A percentile compares a stretch with the other conserved stretches of the same genome.
These are phyloP conservation scores for Clepsis dumicolana DNA, from an alignment of 2,888 invertebrate species.

Conservation along the genomic window DNA sequence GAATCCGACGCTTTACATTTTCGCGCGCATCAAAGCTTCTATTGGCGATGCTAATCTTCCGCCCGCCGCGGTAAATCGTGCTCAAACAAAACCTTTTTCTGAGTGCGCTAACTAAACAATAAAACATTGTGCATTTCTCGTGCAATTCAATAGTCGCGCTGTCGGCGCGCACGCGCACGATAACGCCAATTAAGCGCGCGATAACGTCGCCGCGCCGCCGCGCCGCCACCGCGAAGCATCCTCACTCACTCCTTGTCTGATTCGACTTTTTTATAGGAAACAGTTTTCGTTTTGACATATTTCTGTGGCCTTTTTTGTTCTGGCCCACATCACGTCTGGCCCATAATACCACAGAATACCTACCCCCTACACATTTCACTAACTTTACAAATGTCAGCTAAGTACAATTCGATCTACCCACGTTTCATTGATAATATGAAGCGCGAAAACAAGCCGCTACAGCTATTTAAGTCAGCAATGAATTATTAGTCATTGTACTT, in stretches of 20 bases:
- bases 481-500: too few species aligned
- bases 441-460: too few species aligned
- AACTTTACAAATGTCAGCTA: too few species aligned
- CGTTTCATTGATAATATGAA: too few species aligned
- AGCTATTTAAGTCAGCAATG: too few species aligned
- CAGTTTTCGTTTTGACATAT: too few species aligned
- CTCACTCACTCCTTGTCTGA: constrained; percentile 6
- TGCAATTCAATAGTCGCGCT: constrained; percentile 36
- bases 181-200: constrained; percentile 60
- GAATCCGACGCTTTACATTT: background rate
- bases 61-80: constrained; percentile 1
- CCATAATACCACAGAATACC: too few species aligned
- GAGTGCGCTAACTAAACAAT: constrained; percentile 22
- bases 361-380: too few species aligned
- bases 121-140: constrained; percentile 35
- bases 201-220: constrained; percentile 49
- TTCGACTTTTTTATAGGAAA: background rate
- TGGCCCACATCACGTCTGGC: too few species aligned
- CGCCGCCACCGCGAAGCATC: constrained; percentile 41
- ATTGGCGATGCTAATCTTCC: background rate
- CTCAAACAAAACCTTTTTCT: constrained; percentile 22
- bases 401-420: too few species aligned
- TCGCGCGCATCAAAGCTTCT: background rate
- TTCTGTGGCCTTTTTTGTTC: too few species aligned
- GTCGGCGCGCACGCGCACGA: constrained; percentile 47